phyloP scores from a whole-genome alignment of 1,140 invertebrate species.

The Streblospio benedicti region DNA sequence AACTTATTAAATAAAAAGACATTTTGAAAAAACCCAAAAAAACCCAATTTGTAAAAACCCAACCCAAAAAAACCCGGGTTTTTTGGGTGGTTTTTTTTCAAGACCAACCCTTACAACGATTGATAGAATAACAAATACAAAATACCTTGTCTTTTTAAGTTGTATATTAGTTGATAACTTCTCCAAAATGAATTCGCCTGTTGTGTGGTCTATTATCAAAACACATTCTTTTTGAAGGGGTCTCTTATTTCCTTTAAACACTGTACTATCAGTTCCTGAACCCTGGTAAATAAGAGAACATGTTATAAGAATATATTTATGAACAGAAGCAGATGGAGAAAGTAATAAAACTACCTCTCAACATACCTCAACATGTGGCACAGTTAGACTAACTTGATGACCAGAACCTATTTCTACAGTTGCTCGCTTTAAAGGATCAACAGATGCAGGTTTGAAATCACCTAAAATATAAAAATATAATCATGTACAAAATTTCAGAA shows the following conservation, averaged over 20 bases:
- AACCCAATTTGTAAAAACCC: no score
- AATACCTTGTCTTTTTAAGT: conserved; percentile 85
- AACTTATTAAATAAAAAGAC: no score
- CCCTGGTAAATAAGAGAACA: conserved; percentile 53
- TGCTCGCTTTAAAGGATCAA: conserved; percentile 81
- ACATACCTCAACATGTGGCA: conserved; percentile 67
- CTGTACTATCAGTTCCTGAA: conserved; percentile 75
- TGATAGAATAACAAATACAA: conserved; percentile 5
- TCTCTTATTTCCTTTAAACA: conserved; percentile 85
- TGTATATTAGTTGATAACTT: conserved; percentile 80
- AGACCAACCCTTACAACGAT: no score
- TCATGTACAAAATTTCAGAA: no score
- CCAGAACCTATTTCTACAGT: conserved; percentile 76
- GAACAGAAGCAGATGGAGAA: not conserved
- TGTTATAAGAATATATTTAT: not conserved
- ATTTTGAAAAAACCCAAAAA: no score
- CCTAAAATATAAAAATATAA: conserved; percentile 24
- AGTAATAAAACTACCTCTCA: conserved; percentile 6
- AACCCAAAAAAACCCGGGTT: no score
- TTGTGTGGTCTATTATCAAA: conserved; percentile 80
- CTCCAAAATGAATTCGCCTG: conserved; percentile 85
- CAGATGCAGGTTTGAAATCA: conserved; percentile 95
- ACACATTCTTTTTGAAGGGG: conserved; percentile 86
- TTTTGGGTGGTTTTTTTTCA: no score
- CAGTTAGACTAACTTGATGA: conserved; percentile 78